Percentiles rank a stretch among this genome's conserved stretches.
phyloP scores from a whole-genome alignment of 1,140 invertebrate species.

The Lepeophtheirus salmonis region DNA sequence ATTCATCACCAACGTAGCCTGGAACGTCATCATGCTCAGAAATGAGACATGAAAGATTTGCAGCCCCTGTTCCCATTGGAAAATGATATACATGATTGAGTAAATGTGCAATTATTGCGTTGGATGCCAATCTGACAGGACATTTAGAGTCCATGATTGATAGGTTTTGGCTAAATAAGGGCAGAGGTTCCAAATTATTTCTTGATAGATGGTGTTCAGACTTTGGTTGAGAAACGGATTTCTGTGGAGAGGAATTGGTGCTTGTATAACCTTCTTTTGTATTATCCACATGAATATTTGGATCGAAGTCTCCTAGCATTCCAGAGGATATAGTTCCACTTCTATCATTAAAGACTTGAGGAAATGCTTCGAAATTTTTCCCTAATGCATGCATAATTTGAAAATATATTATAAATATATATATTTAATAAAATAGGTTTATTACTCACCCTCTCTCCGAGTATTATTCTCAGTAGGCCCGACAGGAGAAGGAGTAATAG shows the following conservation, averaged over 20 bases:
- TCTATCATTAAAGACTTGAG: constrained; percentile 25
- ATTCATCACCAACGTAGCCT: constrained; percentile 44
- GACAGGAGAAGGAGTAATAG: not conserved
- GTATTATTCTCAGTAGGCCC: not conserved
- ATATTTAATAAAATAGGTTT: too few relatives aligned
- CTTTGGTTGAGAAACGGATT: not conserved
- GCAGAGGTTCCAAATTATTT: not conserved
- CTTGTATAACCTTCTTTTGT: constrained; percentile 28
- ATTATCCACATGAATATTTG: constrained; percentile 46
- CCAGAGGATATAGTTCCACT: constrained; percentile 27
- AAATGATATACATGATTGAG: constrained; percentile 73
- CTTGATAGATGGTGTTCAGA: not conserved
- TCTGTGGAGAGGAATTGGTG: constrained; percentile 21
- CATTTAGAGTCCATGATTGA: not conserved
- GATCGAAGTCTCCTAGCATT: constrained; percentile 42
- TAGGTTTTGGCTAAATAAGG: too few relatives aligned
- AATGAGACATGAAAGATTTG: constrained; percentile 59
- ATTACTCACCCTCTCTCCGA: not conserved
- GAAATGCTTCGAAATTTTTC: constrained; percentile 20
- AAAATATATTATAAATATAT: not conserved
- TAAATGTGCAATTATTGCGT: constrained; percentile 52
- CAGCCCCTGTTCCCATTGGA: constrained; percentile 61
- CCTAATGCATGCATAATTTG: not conserved
- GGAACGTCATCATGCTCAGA: constrained; percentile 83
- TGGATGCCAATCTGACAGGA: constrained; percentile 40